Evolutionary conservation across 2,797 vertebrate genomes (phyloP), one percentile per base, ranked within the genome.

Genomic region (Falco columbarius): DNA sequence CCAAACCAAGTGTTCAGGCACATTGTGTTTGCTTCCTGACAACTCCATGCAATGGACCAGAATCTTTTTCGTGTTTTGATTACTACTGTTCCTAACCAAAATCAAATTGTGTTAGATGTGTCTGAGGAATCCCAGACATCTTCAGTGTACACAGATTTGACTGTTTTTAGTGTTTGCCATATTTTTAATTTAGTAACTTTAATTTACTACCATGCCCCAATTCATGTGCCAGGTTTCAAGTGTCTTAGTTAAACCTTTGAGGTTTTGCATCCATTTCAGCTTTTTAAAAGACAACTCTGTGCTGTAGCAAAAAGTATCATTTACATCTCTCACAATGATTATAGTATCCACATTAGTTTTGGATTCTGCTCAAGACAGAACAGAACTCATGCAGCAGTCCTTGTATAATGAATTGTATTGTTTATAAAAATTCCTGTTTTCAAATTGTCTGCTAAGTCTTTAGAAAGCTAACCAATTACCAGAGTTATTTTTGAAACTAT

Each of bases 401-500:
- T 95, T 67, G 38, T 90, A 29, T 66, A 90, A 86, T 95, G 72
- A 96, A 96, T 96, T 81, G 51, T 27, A 3, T 91, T 76, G 66
- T 90, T 95, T 86, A 55, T 92, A 95, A 83, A 80, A 97, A 96
- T 95, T 97, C 92, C 95, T 85, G 70, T 93, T 97, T 88, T 97
- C 95, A 97, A 96, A 89, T 96, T 97, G 85, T 95, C 92, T 96
- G 90, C 21, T 81, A 85, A 94, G 75, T 87, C 81, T 97, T 95
- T 91, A 90, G 95, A 97, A 97, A 96, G 90, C 96, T 95, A 95
- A 92, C 96, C 90, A 88, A 89, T 96, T 94, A 84, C 86, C 63
- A 16, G 90, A 86, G 65, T 93, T 95, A 94, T 96, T 97, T 98
- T 92, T 89, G 84, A 94, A 97, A 95, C 95, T 94, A 89, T 96